phyloP scores from a whole-genome alignment of 2,113 vertebrate genomes.

The Scolopax mira region DNA sequence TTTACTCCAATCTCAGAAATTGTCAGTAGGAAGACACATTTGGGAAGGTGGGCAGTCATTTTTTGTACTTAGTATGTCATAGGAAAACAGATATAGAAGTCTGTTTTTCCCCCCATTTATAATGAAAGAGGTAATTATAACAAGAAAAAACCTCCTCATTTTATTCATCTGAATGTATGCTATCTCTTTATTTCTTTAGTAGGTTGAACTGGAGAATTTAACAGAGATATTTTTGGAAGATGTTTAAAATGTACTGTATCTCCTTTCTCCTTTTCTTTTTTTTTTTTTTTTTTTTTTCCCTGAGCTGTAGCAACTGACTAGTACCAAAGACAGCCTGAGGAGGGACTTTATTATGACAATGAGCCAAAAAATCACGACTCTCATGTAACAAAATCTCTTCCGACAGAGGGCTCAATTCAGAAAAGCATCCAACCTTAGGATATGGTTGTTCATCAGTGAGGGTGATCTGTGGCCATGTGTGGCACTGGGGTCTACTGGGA shows the following conservation, averaged over 20 bases:
- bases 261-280: too few relatives aligned
- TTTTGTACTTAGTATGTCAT: not conserved
- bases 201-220: not conserved
- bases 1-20: not conserved
- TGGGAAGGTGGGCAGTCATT: not conserved
- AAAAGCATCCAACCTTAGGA: not conserved
- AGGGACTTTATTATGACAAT: not conserved
- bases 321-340: not conserved
- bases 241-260: not conserved
- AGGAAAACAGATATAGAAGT: not conserved
- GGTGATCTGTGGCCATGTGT: rapidly evolving
- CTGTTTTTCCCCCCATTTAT: not conserved
- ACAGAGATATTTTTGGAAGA: not conserved
- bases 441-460: not conserved
- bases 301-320: not conserved
- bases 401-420: not conserved
- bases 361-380: not conserved
- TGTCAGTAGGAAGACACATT: not conserved
- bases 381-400: not conserved
- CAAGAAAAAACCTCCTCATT: not conserved
- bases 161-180: not conserved
- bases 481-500: not conserved
- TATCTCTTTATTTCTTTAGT: not conserved
- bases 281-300: not conserved
- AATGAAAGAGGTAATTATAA: not conserved